Evolutionary conservation across 2,888 invertebrate genomes (phyloP).

Genomic region (Noctua janthe): DNA sequence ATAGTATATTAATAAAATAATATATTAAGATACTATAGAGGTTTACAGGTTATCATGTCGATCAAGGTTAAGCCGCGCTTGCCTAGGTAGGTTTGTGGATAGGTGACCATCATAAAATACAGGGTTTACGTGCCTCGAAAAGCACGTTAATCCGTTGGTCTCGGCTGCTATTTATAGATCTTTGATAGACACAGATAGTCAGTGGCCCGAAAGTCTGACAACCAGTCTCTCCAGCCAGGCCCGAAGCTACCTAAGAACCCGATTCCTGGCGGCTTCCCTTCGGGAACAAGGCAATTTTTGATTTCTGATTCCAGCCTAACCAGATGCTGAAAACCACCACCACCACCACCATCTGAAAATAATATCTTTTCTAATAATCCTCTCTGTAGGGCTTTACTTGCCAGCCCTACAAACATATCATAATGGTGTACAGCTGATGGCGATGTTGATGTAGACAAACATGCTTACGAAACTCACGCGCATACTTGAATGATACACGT

Average conservation of each 20-base stretch:
- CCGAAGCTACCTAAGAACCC: too few relatives aligned
- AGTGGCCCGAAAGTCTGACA: too few relatives aligned
- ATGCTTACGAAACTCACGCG: conserved; percentile 62
- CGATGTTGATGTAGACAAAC: conserved; percentile 59
- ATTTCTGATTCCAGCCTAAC: neutral
- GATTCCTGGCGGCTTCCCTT: too few relatives aligned
- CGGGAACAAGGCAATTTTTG: too few relatives aligned
- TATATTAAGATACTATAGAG: neutral
- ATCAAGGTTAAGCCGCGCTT: neutral
- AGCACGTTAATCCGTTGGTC: too few relatives aligned
- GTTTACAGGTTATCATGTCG: neutral
- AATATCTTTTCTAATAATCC: neutral
- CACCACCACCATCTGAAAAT: neutral
- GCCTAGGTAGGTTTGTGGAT: neutral
- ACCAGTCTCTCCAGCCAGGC: too few relatives aligned
- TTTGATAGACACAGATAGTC: too few relatives aligned
- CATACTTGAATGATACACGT: conserved; percentile 59
- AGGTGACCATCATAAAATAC: neutral
- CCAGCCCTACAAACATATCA: conserved; percentile 42
- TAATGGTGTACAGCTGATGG: conserved; percentile 48
- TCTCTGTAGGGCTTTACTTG: neutral
- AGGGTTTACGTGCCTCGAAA: neutral
- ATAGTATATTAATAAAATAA: neutral
- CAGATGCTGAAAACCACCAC: neutral
- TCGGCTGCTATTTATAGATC: too few relatives aligned